Evolutionary conservation across 2,888 invertebrate genomes (phyloP).

Genomic region (Nasonovia ribisnigri): DNA sequence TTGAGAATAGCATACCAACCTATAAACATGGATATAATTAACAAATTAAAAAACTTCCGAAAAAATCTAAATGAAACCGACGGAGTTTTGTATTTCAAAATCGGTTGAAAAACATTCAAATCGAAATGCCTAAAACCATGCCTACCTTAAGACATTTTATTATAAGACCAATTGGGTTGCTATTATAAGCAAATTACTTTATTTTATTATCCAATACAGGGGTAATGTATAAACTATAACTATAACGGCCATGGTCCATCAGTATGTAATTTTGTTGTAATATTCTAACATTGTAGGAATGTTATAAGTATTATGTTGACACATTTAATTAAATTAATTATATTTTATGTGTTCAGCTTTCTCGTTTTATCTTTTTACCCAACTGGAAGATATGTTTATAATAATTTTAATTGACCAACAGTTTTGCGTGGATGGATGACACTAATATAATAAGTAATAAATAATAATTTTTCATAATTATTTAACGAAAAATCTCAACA

Average conservation of each 20-base stretch:
- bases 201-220: neutral
- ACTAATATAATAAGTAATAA: constrained; percentile 3
- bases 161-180: neutral
- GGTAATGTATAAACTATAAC: neutral
- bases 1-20: neutral
- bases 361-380: neutral
- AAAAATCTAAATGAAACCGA: neutral
- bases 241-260: neutral
- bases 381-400: neutral
- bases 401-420: neutral
- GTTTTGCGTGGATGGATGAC: neutral
- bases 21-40: neutral
- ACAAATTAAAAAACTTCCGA: neutral
- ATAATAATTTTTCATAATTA: neutral
- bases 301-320: neutral
- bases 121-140: neutral
- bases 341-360: neutral
- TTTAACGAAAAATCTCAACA: neutral
- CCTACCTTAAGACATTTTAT: neutral
- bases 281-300: neutral
- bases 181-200: neutral
- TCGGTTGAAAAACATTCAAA: neutral
- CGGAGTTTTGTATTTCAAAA: neutral
- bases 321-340: neutral
- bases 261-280: neutral